These are phyloP conservation scores for Pantala flavescens DNA, from an alignment of 1,140 invertebrate species.

Conservation along the genomic window DNA sequence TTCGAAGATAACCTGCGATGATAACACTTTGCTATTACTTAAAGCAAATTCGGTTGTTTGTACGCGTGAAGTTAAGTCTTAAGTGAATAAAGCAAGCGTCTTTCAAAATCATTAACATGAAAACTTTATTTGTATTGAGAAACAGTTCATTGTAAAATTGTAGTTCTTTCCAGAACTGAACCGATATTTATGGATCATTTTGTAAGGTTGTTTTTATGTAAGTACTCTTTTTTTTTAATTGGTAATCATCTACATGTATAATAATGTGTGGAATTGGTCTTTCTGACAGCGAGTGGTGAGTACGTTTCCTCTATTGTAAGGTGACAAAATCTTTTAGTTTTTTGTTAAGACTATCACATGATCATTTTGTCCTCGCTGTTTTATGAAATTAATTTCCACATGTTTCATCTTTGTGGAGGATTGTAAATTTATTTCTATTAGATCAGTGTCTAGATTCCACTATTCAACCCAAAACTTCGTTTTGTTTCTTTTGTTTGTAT, in stretches of 20 bases:
- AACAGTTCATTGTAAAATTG: background rate
- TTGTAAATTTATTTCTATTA: background rate
- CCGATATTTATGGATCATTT: background rate
- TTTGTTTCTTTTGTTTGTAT: background rate
- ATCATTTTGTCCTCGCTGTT: background rate
- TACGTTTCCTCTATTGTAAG: slow-evolving; percentile 15
- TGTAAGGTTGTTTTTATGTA: slow-evolving; percentile 3
- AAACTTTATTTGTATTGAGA: too few relatives aligned
- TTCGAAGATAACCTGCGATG: slow-evolving; percentile 12
- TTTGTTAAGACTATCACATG: slow-evolving; percentile 13
- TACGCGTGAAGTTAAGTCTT: background rate
- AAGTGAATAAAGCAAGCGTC: too few relatives aligned
- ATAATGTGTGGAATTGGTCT: background rate
- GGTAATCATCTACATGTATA: background rate
- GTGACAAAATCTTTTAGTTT: slow-evolving; percentile 17
- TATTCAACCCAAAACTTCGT: background rate
- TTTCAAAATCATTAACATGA: too few relatives aligned
- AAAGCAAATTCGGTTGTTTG: background rate
- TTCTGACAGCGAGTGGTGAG: slow-evolving; percentile 15
- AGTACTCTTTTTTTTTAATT: background rate
- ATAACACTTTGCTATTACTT: background rate
- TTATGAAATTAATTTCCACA: background rate
- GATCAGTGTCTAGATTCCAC: background rate
- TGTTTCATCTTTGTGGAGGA: background rate
- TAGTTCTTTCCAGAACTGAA: slow-evolving; percentile 6